Percentiles rank a stretch among this genome's conserved stretches.
Evolutionary conservation across 2,888 invertebrate species (phyloP).

Genomic region (Drosophila silvestris): DNA sequence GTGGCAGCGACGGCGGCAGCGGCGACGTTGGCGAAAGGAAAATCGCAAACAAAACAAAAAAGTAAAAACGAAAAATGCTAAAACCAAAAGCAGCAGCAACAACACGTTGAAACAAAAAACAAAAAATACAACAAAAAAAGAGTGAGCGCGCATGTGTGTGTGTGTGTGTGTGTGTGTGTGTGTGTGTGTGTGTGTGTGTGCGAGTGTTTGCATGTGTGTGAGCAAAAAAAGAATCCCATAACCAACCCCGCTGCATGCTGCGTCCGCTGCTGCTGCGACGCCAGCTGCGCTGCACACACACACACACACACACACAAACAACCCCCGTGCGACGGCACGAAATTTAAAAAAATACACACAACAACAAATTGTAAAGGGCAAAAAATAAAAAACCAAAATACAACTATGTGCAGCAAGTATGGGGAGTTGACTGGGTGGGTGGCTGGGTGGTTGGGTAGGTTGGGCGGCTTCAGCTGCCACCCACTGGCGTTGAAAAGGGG

Average conservation of each 20-base stretch:
- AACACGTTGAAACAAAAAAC: constrained; percentile 6
- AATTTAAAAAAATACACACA: constrained; percentile 59
- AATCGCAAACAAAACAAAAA: constrained; percentile 77
- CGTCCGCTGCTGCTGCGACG: constrained; percentile 46
- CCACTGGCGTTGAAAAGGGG: constrained; percentile 69
- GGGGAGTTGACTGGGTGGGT: neutral
- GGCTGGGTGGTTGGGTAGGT: neutral
- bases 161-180: constrained; percentile 39
- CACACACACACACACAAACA: constrained; percentile 53
- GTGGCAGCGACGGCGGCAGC: constrained; percentile 23
- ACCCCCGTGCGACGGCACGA: constrained; percentile 67
- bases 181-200: constrained; percentile 36
- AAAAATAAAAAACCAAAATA: constrained; percentile 54
- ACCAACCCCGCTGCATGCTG: constrained; percentile 76
- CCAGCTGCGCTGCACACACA: constrained; percentile 37
- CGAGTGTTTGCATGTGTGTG: constrained; percentile 37
- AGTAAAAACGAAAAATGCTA: constrained; percentile 68
- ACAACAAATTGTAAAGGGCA: constrained; percentile 61
- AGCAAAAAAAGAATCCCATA: constrained; percentile 59
- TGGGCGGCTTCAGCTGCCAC: constrained; percentile 33
- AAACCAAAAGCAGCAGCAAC: constrained; percentile 65
- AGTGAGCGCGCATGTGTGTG: constrained; percentile 46
- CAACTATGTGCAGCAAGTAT: constrained; percentile 59
- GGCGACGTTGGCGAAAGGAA: constrained; percentile 49
- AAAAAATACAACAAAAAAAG: constrained; percentile 36